phyloP scores from a whole-genome alignment of 2,888 invertebrate species.

The Melipona beecheii region DNA sequence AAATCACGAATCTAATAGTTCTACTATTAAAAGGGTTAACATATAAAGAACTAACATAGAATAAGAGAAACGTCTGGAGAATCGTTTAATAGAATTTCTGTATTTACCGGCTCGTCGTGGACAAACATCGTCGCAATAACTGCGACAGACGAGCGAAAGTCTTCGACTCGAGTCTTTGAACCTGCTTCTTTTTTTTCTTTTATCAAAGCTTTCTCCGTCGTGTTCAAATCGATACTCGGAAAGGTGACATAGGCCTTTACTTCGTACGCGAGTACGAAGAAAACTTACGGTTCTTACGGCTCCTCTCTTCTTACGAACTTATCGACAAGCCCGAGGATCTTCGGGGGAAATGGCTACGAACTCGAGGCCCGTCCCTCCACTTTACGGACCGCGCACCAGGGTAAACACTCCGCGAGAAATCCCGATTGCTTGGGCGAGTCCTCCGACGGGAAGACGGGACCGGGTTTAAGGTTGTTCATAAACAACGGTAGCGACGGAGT shows the following conservation, averaged over 20 bases:
- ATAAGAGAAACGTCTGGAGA: no score
- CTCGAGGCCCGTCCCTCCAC: constrained; percentile 15
- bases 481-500: constrained; percentile 13
- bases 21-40: no score
- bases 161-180: neutral
- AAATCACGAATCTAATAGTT: no score
- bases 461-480: constrained; percentile 38
- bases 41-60: no score
- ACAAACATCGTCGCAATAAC: neutral
- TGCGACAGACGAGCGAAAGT: neutral
- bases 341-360: constrained; percentile 9
- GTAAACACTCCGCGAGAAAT: constrained; percentile 43
- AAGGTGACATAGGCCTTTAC: constrained; percentile 29
- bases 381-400: constrained; percentile 27
- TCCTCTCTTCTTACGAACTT: constrained; percentile 26
- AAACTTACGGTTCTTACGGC: constrained; percentile 37
- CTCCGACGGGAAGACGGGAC: neutral
- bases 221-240: constrained; percentile 64
- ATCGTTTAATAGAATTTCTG: neutral
- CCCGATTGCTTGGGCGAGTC: constrained; percentile 15
- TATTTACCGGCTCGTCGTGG: neutral
- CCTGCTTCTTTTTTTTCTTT: neutral
- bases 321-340: constrained; percentile 20
- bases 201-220: constrained; percentile 40
- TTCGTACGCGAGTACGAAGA: neutral